phyloP scores from a whole-genome alignment of 2,113 vertebrate genomes.

The Saiga tatarica region DNA sequence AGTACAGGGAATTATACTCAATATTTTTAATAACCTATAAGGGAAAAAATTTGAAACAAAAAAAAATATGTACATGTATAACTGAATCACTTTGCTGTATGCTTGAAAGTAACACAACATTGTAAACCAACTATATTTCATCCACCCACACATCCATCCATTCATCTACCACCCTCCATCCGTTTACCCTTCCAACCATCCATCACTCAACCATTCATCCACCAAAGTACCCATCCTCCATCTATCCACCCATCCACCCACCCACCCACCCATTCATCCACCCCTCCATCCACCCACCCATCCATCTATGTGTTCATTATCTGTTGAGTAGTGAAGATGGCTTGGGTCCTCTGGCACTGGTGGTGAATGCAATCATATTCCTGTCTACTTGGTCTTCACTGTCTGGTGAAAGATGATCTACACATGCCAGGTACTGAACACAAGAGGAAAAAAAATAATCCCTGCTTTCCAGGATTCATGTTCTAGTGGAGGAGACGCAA shows the following conservation, averaged over 20 bases:
- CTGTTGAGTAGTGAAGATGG: neutral
- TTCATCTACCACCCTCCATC: no score
- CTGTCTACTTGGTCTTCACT: neutral
- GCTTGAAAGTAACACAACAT: neutral
- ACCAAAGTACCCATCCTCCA: neutral
- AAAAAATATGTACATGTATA: neutral
- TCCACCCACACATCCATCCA: neutral
- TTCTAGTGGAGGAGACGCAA: neutral
- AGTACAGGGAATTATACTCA: neutral
- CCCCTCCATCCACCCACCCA: accelerated
- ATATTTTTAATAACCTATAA: neutral
- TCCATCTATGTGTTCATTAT: no score
- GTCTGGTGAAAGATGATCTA: neutral
- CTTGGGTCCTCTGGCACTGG: neutral
- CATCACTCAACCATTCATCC: no score
- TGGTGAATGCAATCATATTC: neutral
- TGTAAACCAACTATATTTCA: neutral
- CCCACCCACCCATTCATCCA: accelerated
- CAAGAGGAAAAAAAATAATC: neutral
- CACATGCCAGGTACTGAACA: neutral
- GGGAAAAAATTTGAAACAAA: neutral
- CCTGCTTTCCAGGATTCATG: neutral
- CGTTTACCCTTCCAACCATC: neutral
- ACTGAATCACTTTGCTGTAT: neutral
- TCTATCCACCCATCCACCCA: neutral